A percentile compares a stretch with the other conserved stretches of the same genome.
Evolutionary conservation across 2,888 invertebrate genomes (phyloP).

Genomic region (Lycocerus yunnanus): DNA sequence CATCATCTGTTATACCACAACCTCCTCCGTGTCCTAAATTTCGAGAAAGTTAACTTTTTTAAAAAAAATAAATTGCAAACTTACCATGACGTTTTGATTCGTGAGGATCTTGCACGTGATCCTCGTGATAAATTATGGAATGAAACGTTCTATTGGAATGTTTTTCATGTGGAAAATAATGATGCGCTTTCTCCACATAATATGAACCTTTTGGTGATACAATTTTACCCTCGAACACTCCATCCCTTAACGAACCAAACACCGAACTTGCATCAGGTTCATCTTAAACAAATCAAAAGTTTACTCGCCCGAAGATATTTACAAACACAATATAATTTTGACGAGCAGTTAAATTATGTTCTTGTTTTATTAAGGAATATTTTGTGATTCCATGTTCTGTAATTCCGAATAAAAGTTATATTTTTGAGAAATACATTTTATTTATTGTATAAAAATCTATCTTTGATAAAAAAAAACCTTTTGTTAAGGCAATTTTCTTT

Average conservation of each 20-base stretch:
- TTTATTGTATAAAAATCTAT: neutral
- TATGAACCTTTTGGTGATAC: conserved; percentile 81
- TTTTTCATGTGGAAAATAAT: conserved; percentile 78
- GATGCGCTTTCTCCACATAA: conserved; percentile 91
- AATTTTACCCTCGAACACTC: conserved; percentile 96
- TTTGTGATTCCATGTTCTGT: neutral
- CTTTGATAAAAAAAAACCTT: neutral
- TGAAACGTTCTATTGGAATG: conserved; percentile 72
- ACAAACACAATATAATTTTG: neutral
- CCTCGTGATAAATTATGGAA: conserved; percentile 92
- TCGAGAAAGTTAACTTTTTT: neutral
- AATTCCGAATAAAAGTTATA: neutral
- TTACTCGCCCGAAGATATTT: conserved; percentile 10
- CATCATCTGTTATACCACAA: conserved; percentile 86
- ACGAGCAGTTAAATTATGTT: neutral
- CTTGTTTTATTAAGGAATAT: neutral
- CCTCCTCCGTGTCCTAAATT: conserved; percentile 77
- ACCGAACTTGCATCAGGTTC: conserved; percentile 80
- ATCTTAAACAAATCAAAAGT: conserved; percentile 60
- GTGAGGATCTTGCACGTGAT: conserved; percentile 86
- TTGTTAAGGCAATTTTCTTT: neutral
- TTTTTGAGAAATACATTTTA: neutral
- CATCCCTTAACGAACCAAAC: conserved; percentile 92
- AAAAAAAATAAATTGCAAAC: conserved; percentile 1
- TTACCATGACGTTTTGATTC: conserved; percentile 49